Conservation (phyloP, 2,888 invertebrate genomes). For the Argyra leucocephala region DNA sequence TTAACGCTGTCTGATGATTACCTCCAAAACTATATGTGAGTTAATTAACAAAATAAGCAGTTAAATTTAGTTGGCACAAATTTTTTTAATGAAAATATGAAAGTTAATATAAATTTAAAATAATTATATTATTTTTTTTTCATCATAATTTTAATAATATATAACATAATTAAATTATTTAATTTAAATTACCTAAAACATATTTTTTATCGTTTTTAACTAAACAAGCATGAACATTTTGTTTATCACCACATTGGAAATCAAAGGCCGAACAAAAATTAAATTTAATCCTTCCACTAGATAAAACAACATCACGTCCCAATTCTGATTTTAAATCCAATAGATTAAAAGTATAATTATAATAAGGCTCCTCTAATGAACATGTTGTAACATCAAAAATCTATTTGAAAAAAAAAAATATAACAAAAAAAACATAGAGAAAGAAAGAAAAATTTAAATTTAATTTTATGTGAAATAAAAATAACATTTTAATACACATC, state of each 20-base stretch:
- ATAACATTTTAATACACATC: no score
- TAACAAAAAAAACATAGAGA: no score
- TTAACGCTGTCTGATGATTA: no score
- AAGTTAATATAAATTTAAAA: no score
- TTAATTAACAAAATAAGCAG: constrained; percentile 13
- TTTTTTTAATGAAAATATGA: no score
- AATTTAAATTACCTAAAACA: constrained; percentile 37
- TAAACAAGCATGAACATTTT: constrained; percentile 37
- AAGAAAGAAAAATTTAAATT: no score
- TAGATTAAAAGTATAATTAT: constrained; percentile 38
- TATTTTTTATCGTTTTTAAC: constrained; percentile 33
- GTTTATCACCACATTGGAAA: constrained; percentile 32
- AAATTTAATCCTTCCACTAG: constrained; percentile 34
- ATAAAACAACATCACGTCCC: constrained; percentile 29
- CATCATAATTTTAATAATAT: no score
- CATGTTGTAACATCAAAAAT: constrained; percentile 24
- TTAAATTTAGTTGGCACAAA: not conserved
- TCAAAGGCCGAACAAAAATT: constrained; percentile 38
- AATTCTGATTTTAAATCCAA: constrained; percentile 35
- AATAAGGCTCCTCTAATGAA: constrained; percentile 36
- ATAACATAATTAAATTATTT: constrained; percentile 7
- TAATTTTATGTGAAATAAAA: no score
- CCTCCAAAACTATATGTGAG: no score
- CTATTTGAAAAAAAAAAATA: constrained; percentile 14
- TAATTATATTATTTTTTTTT: no score